Conservation (phyloP, 2,888 invertebrate species). For the Entomobrya multifasciata region DNA sequence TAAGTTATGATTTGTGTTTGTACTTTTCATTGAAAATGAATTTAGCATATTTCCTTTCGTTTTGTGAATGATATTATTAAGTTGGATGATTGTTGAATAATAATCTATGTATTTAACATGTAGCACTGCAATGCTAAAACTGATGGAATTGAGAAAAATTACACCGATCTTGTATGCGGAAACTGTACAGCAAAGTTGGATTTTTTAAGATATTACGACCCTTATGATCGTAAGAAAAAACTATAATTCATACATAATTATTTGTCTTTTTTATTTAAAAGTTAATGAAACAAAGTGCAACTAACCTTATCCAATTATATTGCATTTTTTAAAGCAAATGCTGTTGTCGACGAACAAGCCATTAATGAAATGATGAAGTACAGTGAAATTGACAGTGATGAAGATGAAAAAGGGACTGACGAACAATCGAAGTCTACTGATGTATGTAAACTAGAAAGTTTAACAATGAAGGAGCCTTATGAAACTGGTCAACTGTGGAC, state of each 20-base stretch:
- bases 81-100: too few species aligned
- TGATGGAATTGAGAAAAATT: slow-evolving; percentile 55
- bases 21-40: background rate
- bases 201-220: slow-evolving; percentile 54
- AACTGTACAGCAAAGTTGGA: slow-evolving; percentile 43
- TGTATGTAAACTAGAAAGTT: slow-evolving; percentile 7
- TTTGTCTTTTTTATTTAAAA: background rate
- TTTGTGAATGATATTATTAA: too few species aligned
- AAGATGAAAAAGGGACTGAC: background rate
- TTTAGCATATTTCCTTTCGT: background rate
- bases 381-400: slow-evolving; percentile 12
- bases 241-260: too few species aligned
- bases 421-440: background rate
- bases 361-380: slow-evolving; percentile 51
- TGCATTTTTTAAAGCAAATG: slow-evolving; percentile 5
- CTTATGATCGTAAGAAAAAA: slow-evolving; percentile 51
- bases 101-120: background rate
- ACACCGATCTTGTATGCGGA: slow-evolving; percentile 55
- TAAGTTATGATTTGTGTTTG: slow-evolving; percentile 80
- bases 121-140: slow-evolving; percentile 50
- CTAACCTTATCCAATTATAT: background rate
- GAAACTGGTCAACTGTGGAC: slow-evolving; percentile 51
- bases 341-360: slow-evolving; percentile 19
- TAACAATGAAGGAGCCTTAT: slow-evolving; percentile 36
- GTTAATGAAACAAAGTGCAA: too few species aligned